Base-by-base conservation (phyloP, 2,113 vertebrate species). In the Macroglossus sobrinus region DNA sequence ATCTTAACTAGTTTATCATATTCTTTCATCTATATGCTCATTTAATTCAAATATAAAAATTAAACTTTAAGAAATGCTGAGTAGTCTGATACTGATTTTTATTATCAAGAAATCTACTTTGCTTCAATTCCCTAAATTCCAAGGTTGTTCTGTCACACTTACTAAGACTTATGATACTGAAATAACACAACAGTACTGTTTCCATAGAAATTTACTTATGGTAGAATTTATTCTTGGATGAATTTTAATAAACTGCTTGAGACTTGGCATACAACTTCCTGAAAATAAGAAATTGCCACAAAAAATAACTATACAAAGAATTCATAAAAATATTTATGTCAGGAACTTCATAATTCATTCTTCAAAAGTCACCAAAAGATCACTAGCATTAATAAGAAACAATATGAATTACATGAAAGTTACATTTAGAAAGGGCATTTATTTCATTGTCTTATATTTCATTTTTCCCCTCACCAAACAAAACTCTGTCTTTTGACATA, bases 161-260 rank as follows among this genome's bases (percentile, higher is more conserved):
- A 66, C 71, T 85, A 13, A 97, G n/a, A 88, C 24, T 38, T 57
- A 9, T 3, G 24, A 92, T 19, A 90, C 53, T 19, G 47, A 92
- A 93, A 57, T 64, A 85, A 96, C 1, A 55, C 4, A 84, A 11
- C 3, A 13, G 26, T 15, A 81, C 18, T 43, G 14, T 86, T 86
- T 93, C 68, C 92, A 93, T 5, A 71, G 28, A 72, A 26, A 80
- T 69, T 75, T 79, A 47, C 24, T 95, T 81, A 69, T 33, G 59
- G 47, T n/a, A 80, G 57, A 81, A 84, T 68, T 81, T 86, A 91
- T 30, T 91, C 93, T 66, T 80, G 45, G 33, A 38, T 40, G 95
- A 61, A 91, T 66, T 92, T 93, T 91, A 95, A 89, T 69, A 88
- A 93, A 90, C 45, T 84, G n/a, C 87, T 78, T 92, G 21, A 88